phyloP scores from a whole-genome alignment of 1,140 invertebrate species.

The Calliphora vicina region DNA sequence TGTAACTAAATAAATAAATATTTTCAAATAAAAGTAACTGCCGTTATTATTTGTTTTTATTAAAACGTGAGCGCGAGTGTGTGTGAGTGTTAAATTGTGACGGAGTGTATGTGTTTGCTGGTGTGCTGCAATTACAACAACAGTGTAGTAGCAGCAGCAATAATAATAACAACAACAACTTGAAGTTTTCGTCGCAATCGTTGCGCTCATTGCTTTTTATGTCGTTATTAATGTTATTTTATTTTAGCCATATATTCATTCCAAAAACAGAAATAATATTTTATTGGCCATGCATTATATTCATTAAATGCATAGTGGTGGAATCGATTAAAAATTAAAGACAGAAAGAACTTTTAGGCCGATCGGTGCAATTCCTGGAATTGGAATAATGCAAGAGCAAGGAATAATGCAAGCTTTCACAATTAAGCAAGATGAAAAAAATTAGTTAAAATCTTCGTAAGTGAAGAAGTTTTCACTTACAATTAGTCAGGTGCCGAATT shows the following conservation, averaged over 20 bases:
- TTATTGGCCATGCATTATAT: neutral
- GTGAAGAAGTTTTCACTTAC: no score
- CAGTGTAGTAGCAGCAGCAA: neutral
- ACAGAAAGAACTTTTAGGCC: no score
- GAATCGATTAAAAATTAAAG: neutral
- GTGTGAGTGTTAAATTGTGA: neutral
- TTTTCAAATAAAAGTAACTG: neutral
- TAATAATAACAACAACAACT: neutral
- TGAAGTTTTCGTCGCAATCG: neutral
- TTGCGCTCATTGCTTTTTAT: neutral
- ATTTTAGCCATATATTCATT: neutral
- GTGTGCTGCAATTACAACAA: neutral
- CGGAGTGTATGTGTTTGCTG: no score
- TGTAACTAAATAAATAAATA: neutral
- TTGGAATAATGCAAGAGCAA: no score
- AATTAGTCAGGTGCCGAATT: no score
- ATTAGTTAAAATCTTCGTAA: no score
- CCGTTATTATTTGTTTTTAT: neutral
- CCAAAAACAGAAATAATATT: neutral
- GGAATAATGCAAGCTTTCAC: no score
- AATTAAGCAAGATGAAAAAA: no score
- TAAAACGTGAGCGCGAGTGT: neutral
- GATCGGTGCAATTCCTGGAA: no score
- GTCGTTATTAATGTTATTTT: slow-evolving; percentile 13
- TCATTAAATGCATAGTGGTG: neutral